Conservation (phyloP, 30 jellyfish, hydroid and myxozoan genomes). For the Aurelia aurita region DNA sequence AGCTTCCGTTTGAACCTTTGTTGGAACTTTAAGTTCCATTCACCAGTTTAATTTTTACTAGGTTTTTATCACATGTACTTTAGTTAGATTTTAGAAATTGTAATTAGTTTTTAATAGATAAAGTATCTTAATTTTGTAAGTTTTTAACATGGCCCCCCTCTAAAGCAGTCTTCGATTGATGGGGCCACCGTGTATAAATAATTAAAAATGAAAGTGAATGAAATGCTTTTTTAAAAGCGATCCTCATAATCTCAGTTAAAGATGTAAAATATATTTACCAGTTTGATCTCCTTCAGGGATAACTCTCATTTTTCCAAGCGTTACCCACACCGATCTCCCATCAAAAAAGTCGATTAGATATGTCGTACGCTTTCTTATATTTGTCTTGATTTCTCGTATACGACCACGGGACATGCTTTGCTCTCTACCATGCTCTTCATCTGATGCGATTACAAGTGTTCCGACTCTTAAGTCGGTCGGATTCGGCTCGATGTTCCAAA, state of each 20-base stretch:
- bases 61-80: too few species aligned
- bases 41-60: too few species aligned
- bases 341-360: constrained; percentile 37
- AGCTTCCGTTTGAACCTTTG: too few species aligned
- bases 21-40: too few species aligned
- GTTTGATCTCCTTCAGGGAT: constrained; percentile 62
- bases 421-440: constrained; percentile 58
- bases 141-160: too few species aligned
- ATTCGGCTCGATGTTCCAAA: constrained; percentile 88
- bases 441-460: constrained; percentile 46
- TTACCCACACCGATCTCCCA: constrained; percentile 31
- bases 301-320: constrained; percentile 24
- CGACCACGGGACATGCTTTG: constrained; percentile 47
- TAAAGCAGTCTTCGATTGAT: too few species aligned
- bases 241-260: background rate
- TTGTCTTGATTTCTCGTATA: constrained; percentile 47
- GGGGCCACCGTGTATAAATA: too few species aligned
- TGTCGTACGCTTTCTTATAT: constrained; percentile 42
- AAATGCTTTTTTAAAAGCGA: too few species aligned
- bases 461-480: constrained; percentile 59
- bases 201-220: too few species aligned
- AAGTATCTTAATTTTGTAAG: too few species aligned
- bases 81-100: too few species aligned
- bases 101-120: too few species aligned
- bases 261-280: background rate